phyloP scores from a whole-genome alignment of 2,888 invertebrate species.

The Aspidapion aeneum region DNA sequence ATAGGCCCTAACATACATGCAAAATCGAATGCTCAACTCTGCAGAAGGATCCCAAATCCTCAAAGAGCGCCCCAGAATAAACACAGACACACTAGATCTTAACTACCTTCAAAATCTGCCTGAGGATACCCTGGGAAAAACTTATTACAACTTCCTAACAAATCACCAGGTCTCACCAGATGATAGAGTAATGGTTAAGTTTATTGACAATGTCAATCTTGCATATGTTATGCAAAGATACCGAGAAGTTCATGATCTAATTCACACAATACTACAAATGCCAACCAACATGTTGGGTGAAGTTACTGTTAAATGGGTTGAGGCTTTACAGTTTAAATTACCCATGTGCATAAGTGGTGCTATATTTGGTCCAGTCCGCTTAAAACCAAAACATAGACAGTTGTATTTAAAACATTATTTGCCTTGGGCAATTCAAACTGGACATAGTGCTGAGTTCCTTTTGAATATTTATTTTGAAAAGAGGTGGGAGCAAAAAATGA shows the following conservation, averaged over 20 bases:
- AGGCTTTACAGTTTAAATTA: conserved; percentile 89
- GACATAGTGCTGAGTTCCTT: conserved; percentile 70
- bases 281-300: conserved; percentile 91
- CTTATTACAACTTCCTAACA: conserved; percentile 79
- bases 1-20: conserved; percentile 66
- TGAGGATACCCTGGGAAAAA: conserved; percentile 77
- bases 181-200: conserved; percentile 83
- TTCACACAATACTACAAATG: conserved; percentile 89
- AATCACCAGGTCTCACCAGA: conserved; percentile 90
- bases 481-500: conserved; percentile 85
- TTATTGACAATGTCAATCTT: conserved; percentile 83
- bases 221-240: conserved; percentile 98
- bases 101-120: conserved; percentile 68
- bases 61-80: conserved; percentile 80
- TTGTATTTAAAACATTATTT: conserved; percentile 73
- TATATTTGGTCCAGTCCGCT: conserved; percentile 84
- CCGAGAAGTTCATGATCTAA: conserved; percentile 93
- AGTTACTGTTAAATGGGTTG: conserved; percentile 97
- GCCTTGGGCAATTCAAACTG: conserved; percentile 84
- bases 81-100: conserved; percentile 75
- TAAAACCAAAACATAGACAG: conserved; percentile 77
- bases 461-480: conserved; percentile 91
- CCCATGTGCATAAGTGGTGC: conserved; percentile 97
- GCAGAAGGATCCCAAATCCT: conserved; percentile 76
- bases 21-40: conserved; percentile 69